These are phyloP conservation scores for Microcaecilia unicolor DNA, from an alignment of 2,797 vertebrate genomes.

Conservation along the genomic window DNA sequence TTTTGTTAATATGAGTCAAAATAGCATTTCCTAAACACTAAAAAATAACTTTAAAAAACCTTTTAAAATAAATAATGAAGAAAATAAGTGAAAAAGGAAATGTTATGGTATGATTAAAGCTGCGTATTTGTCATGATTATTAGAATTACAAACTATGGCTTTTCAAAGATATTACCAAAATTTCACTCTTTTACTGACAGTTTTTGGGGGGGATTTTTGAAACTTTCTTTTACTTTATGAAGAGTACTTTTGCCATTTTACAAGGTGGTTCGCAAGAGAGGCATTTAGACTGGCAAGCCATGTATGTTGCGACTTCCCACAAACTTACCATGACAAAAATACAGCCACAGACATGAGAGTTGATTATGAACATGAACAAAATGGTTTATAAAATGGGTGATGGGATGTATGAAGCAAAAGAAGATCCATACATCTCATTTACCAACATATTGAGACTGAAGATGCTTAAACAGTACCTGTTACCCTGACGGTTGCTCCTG, in stretches of 20 bases:
- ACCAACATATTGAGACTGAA: conserved; percentile 52
- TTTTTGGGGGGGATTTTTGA: no score
- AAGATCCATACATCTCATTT: conserved; percentile 53
- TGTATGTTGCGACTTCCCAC: no score
- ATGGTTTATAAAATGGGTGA: conserved; percentile 39
- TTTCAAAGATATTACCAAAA: no score
- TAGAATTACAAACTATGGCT: no score
- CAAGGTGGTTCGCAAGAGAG: no score
- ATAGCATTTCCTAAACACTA: conserved; percentile 16
- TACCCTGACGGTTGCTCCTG: conserved; percentile 97
- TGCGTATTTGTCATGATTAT: no score
- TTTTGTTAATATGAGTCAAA: conserved; percentile 15
- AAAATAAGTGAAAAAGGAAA: conserved; percentile 39
- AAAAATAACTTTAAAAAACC: conserved; percentile 31
- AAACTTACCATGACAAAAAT: conserved; percentile 6
- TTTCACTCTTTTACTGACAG: no score
- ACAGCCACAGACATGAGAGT: conserved; percentile 12
- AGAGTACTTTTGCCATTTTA: no score
- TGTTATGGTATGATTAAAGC: conserved; percentile 34
- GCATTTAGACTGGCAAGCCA: no score
- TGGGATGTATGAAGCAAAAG: conserved; percentile 55
- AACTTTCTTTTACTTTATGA: no score
- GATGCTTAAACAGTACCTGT: conserved; percentile 84
- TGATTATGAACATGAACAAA: conserved; percentile 28
- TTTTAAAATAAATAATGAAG: conserved; percentile 26